Evolutionary conservation across 2,797 vertebrate species (phyloP).

Genomic region (Alca torda): DNA sequence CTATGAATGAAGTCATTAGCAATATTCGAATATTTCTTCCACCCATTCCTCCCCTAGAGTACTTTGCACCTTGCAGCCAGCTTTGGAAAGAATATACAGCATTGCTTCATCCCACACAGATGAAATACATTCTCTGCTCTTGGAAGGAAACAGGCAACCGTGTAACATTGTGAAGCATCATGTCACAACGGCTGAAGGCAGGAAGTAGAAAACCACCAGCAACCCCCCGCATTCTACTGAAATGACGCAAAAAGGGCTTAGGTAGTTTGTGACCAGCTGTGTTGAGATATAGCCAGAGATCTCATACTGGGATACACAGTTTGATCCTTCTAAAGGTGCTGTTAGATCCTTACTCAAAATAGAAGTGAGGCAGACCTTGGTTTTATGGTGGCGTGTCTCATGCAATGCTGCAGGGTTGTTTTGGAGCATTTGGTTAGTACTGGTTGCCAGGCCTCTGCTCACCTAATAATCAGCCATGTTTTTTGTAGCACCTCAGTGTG

Average conservation of each 20-base stretch:
- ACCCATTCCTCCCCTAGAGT: not conserved
- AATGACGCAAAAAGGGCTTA: not conserved
- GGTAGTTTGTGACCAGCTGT: not conserved
- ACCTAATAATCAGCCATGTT: not conserved
- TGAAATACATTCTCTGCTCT: not conserved
- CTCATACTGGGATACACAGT: not conserved
- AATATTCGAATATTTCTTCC: not conserved
- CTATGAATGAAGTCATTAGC: not conserved
- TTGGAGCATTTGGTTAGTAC: not conserved
- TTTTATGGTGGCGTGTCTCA: not conserved
- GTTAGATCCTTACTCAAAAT: not conserved
- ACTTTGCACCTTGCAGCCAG: not conserved
- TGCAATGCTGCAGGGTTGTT: not conserved
- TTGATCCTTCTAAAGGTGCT: not conserved
- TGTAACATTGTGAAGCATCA: not conserved
- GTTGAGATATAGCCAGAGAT: not conserved
- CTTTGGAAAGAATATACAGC: constrained; percentile 4
- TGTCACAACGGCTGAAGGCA: not conserved
- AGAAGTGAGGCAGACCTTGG: not conserved
- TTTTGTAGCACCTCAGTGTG: not conserved
- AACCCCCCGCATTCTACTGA: not conserved
- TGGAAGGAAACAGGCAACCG: not conserved
- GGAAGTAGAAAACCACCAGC: not conserved
- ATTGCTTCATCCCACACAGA: constrained; percentile 24
- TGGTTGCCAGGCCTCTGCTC: not conserved